These are phyloP conservation scores for Calycopis cecrops DNA, from an alignment of 1,140 invertebrate genomes.

Conservation along the genomic window DNA sequence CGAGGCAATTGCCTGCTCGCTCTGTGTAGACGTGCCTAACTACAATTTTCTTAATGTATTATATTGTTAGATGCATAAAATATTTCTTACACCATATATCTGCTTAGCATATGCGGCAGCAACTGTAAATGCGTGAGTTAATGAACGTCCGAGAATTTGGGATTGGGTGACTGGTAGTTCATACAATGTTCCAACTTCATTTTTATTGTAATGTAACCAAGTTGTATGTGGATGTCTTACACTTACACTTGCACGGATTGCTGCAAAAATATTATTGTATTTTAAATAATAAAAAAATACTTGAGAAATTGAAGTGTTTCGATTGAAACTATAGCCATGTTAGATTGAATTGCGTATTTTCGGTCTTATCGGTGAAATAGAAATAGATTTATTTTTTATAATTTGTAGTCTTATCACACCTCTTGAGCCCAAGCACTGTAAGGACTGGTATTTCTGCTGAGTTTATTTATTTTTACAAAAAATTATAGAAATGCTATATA, in stretches of 20 bases:
- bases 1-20: too few relatives aligned
- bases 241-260: conserved; percentile 64
- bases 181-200: conserved; percentile 80
- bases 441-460: too few relatives aligned
- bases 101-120: conserved; percentile 82
- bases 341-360: too few relatives aligned
- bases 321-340: not conserved
- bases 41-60: not conserved
- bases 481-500: too few relatives aligned
- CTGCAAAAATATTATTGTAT: conserved; percentile 60
- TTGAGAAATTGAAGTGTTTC: not conserved
- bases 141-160: conserved; percentile 80
- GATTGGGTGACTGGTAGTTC: conserved; percentile 78
- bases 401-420: too few relatives aligned
- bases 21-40: too few relatives aligned
- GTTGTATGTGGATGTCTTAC: conserved; percentile 83
- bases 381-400: too few relatives aligned
- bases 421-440: too few relatives aligned
- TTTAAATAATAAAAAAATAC: conserved; percentile 3
- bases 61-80: not conserved
- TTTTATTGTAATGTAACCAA: conserved; percentile 80
- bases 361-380: too few relatives aligned
- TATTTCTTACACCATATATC: conserved; percentile 78
- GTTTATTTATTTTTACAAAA: too few relatives aligned
- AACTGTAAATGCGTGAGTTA: conserved; percentile 83